Evolutionary conservation across 2,888 invertebrate species (phyloP), one percentile per base, ranked within the genome.

Genomic region (Acanthacorydalis orientalis): DNA sequence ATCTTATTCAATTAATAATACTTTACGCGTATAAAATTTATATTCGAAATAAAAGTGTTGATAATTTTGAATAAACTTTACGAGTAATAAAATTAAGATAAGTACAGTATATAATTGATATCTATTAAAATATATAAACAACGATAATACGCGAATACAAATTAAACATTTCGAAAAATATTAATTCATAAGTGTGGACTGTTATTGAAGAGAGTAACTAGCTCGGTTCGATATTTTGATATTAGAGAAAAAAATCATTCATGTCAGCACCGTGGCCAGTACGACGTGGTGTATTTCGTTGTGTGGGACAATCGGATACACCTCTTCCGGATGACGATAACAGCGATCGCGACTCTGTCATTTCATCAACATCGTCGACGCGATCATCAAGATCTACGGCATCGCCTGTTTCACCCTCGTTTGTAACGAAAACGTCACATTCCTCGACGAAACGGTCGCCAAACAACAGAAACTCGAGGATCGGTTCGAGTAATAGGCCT

Each of bases 251-350:
- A 42, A 23, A 42, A 42, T n/a, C 12, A 31, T 39, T 9, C 12
- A 75, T 74, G 75, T 73, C 68, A 52, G 80, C 75, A 57, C 83
- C 83, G 63, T 83, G 84, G 84, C 79, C 82, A 53, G 75, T 84
- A 56, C 75, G 73, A 58, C 78, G 77, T 57, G 77, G 75, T 47
- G 64, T 70, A 51, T 69, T 70, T 53, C 70, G 69, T 39, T 68
- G 68, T 52, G 64, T 57, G 51, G 66, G 63, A 4, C 66, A 63
- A 53, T 68, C 67, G 34, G 64, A 67, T 54, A 42, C 33, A 1
- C 41, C 47, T 31, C 41, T 47, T 37, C 31, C 39, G 8, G 33
- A 10, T 43, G 31, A 31, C 12, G 31, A 31, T 10, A 11, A 10
- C 6, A 31, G 43, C 2, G 31, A 31, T 4, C 9, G n/a, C 14